phyloP scores from a whole-genome alignment of 1,140 invertebrate genomes.

The Dryas iulia region DNA sequence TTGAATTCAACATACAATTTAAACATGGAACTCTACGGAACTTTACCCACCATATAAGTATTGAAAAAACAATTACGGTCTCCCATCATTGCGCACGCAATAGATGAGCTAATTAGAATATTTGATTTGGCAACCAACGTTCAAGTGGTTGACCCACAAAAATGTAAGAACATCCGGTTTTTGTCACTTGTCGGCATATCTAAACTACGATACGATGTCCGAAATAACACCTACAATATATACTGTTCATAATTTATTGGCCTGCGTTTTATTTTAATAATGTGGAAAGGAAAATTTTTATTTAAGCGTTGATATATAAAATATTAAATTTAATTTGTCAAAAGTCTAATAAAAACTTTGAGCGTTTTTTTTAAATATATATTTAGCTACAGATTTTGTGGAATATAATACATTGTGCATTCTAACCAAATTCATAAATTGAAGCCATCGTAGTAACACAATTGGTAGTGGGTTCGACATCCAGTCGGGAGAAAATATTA shows the following conservation, averaged over 20 bases:
- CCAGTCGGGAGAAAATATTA: too few species aligned
- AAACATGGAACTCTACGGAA: conserved; percentile 26
- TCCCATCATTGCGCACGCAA: conserved; percentile 17
- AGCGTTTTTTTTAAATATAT: too few species aligned
- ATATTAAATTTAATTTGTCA: background rate
- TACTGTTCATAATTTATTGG: conserved; percentile 1
- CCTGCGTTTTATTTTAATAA: background rate
- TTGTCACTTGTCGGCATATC: conserved; percentile 24
- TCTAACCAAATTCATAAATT: too few species aligned
- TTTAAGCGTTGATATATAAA: background rate
- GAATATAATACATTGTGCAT: too few species aligned
- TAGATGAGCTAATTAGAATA: conserved; percentile 42
- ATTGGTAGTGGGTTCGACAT: too few species aligned
- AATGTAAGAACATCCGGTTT: conserved; percentile 36
- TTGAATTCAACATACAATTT: conserved; percentile 15
- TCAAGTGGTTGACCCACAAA: conserved; percentile 32
- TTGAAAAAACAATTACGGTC: conserved; percentile 22
- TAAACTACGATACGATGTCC: background rate
- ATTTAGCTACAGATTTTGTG: too few species aligned
- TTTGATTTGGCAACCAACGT: conserved; percentile 35
- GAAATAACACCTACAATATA: background rate
- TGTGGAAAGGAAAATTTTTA: background rate
- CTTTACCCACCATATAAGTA: conserved; percentile 25
- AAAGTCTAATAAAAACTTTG: background rate
- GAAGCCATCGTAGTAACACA: too few species aligned